These are phyloP conservation scores for Hyperopisus bebe DNA, from an alignment of 2,113 vertebrate genomes.

Conservation along the genomic window DNA sequence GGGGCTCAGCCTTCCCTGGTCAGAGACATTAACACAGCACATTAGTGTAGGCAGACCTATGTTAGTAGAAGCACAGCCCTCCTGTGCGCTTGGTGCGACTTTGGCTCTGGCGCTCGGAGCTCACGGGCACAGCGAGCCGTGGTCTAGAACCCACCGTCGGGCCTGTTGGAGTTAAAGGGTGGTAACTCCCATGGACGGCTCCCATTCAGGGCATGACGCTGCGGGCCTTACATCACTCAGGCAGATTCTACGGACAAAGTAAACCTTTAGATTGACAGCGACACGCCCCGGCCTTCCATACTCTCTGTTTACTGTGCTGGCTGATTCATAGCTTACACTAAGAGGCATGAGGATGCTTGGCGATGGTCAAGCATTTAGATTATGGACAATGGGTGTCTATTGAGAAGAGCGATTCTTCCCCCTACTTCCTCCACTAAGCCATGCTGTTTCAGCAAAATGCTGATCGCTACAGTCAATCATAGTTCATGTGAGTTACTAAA, in stretches of 20 bases:
- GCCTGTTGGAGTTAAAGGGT: constrained; percentile 62
- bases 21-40: constrained; percentile 22
- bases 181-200: constrained; percentile 70
- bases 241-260: constrained; percentile 62
- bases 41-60: constrained; percentile 44
- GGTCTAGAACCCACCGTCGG: constrained; percentile 59
- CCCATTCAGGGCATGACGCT: constrained; percentile 69
- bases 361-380: background rate
- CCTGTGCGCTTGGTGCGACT: background rate
- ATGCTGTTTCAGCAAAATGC: background rate
- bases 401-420: background rate
- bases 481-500: background rate
- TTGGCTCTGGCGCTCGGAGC: constrained; percentile 9
- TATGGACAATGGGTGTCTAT: background rate
- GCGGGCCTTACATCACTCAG: constrained; percentile 68
- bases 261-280: constrained; percentile 20
- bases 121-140: constrained; percentile 18
- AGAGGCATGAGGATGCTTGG: background rate
- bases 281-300: background rate
- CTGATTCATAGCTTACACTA: background rate
- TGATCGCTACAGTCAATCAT: background rate
- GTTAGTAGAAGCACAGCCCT: constrained; percentile 28
- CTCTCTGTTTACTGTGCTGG: background rate
- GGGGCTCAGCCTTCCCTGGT: background rate
- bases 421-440: background rate